These are phyloP conservation scores for Hypotaenidia okinawae DNA, from an alignment of 2,797 vertebrate genomes.

Conservation along the genomic window DNA sequence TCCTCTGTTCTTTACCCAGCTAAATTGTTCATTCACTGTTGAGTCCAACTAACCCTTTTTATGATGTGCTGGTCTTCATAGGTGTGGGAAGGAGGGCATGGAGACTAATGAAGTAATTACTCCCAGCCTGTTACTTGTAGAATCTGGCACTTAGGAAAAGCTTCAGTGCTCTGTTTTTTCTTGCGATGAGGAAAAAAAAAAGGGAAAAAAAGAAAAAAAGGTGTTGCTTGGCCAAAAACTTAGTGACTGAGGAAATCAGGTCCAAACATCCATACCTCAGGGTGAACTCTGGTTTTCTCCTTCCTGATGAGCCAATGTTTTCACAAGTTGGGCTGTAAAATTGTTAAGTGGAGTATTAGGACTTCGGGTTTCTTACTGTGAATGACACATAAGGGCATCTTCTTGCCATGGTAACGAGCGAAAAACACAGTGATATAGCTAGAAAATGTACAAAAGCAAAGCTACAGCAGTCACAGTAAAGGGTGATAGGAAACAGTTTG, in stretches of 20 bases:
- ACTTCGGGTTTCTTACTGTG: background rate
- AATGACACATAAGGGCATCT: conserved; percentile 1
- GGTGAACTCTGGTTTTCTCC: conserved; percentile 3
- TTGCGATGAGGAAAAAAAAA: background rate
- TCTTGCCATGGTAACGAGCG: background rate
- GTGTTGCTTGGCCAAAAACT: background rate
- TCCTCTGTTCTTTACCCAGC: background rate
- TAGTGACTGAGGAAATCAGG: background rate
- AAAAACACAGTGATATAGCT: background rate
- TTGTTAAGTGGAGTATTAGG: background rate
- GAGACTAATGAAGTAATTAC: conserved; percentile 7
- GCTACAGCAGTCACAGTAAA: background rate
- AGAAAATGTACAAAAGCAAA: background rate
- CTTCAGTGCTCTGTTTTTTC: background rate
- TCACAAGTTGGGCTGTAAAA: conserved; percentile 16
- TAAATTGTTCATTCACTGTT: background rate
- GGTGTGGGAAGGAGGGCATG: background rate
- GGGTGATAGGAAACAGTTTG: background rate
- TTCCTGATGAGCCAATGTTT: conserved; percentile 4
- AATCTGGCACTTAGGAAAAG: background rate
- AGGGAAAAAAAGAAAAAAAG: background rate
- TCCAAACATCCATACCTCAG: background rate
- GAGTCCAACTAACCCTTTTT: background rate
- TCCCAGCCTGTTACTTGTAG: background rate
- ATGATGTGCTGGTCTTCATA: background rate